Evolutionary conservation across 1,140 invertebrate genomes (phyloP).

Genomic region (Drosophila erecta): DNA sequence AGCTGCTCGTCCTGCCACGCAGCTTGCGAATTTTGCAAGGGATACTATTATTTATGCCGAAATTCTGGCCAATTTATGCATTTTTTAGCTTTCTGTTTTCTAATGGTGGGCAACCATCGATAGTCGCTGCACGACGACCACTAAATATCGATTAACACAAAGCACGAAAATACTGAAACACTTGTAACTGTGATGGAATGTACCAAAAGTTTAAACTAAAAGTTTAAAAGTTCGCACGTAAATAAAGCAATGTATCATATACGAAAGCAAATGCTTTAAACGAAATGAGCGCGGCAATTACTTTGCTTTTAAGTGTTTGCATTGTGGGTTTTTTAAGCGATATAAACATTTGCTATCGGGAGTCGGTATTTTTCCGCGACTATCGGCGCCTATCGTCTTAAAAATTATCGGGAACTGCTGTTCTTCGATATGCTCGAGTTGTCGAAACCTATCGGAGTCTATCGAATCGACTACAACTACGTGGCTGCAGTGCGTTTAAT

Average conservation of each 20-base stretch:
- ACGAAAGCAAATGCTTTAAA: no score
- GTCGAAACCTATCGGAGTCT: no score
- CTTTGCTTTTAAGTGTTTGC: no score
- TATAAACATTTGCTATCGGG: no score
- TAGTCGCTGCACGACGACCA: neutral
- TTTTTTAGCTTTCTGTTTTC: conserved; percentile 5
- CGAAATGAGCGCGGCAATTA: no score
- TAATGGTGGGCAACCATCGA: conserved; percentile 5
- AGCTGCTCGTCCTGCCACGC: conserved; percentile 8
- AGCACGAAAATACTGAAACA: neutral
- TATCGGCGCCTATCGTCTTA: no score
- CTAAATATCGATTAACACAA: neutral
- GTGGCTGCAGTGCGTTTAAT: conserved; percentile 53
- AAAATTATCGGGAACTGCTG: neutral
- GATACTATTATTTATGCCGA: neutral
- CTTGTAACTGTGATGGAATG: neutral
- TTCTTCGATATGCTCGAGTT: no score
- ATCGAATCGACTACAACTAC: conserved; percentile 41
- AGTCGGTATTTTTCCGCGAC: no score
- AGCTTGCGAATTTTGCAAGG: neutral
- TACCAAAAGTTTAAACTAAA: no score
- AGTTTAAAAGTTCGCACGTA: no score
- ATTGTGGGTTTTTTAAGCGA: no score
- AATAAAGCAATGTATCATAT: no score
- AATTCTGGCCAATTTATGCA: conserved; percentile 1